A percentile compares a stretch with the other conserved stretches of the same genome.
phyloP scores from a whole-genome alignment of 2,797 vertebrate genomes.

The Chromis chromis region DNA sequence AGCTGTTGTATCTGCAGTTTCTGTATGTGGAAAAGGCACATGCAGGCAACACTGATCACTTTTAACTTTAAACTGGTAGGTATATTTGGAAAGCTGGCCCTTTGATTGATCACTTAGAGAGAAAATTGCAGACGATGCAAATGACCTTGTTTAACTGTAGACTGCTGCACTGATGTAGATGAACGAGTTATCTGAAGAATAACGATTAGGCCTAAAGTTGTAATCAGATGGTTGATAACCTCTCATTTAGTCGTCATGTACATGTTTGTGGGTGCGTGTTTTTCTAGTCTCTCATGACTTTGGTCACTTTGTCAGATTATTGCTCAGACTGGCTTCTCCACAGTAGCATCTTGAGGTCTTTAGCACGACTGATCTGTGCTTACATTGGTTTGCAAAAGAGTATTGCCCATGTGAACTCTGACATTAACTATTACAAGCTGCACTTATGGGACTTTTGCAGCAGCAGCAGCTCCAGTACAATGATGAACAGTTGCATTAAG shows the following conservation, averaged over 20 bases:
- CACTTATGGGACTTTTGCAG: conserved; percentile 55
- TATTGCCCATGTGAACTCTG: conserved; percentile 62
- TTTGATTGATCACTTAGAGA: conserved; percentile 27
- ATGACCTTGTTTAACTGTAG: conserved; percentile 35
- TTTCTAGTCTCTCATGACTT: conserved; percentile 77
- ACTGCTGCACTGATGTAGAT: conserved; percentile 40
- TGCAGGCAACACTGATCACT: conserved; percentile 21
- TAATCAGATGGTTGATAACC: conserved; percentile 78
- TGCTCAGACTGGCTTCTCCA: conserved; percentile 68
- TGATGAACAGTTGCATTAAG: not conserved
- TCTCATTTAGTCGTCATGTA: conserved; percentile 78
- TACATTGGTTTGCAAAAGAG: conserved; percentile 54
- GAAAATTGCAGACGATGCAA: conserved; percentile 47
- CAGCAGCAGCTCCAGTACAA: conserved; percentile 26
- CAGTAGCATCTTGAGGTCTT: conserved; percentile 78
- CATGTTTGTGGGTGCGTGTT: conserved; percentile 76
- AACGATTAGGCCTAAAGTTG: conserved; percentile 74
- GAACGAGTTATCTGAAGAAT: conserved; percentile 71
- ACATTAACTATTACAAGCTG: conserved; percentile 31
- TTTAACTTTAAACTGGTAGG: conserved; percentile 34
- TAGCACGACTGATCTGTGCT: conserved; percentile 58
- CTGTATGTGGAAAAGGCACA: conserved; percentile 24
- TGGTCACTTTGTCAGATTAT: conserved; percentile 81
- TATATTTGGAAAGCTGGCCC: conserved; percentile 33
- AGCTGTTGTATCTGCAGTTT: conserved; percentile 43